Evolutionary conservation across 1,140 invertebrate species (phyloP).

Genomic region (Monomorium pharaonis): DNA sequence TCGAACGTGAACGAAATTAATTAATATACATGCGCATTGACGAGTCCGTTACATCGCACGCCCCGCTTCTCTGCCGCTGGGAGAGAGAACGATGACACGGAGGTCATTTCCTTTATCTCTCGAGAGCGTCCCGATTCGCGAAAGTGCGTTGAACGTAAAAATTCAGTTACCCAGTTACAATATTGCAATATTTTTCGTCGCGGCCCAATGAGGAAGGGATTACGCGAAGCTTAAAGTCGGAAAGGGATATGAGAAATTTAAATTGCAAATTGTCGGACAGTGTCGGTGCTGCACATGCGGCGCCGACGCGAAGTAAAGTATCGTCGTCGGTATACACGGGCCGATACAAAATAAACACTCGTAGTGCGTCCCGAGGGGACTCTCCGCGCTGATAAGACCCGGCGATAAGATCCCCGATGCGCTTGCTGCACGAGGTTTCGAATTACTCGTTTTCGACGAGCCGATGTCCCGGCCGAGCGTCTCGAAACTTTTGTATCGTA

Average conservation of each 20-base stretch:
- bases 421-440: not conserved
- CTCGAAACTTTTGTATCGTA: conserved; percentile 23
- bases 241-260: not conserved
- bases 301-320: not conserved
- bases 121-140: not conserved
- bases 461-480: conserved; percentile 9
- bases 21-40: not conserved
- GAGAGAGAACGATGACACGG: not conserved
- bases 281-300: not conserved
- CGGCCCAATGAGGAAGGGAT: not conserved
- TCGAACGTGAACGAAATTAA: not conserved
- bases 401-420: not conserved
- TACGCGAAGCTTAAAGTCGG: not conserved
- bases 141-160: too few species aligned
- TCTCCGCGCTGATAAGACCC: conserved; percentile 8
- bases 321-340: not conserved
- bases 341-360: conserved; percentile 23
- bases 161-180: not conserved
- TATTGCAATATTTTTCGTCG: not conserved
- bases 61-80: too few species aligned
- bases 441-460: conserved; percentile 30
- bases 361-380: not conserved
- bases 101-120: not conserved
- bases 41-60: not conserved
- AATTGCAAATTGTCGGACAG: conserved; percentile 20